A percentile compares a stretch with the other conserved stretches of the same genome.
Conservation (phyloP, 1,140 invertebrate genomes). For the Rhagoletis zephyria region DNA sequence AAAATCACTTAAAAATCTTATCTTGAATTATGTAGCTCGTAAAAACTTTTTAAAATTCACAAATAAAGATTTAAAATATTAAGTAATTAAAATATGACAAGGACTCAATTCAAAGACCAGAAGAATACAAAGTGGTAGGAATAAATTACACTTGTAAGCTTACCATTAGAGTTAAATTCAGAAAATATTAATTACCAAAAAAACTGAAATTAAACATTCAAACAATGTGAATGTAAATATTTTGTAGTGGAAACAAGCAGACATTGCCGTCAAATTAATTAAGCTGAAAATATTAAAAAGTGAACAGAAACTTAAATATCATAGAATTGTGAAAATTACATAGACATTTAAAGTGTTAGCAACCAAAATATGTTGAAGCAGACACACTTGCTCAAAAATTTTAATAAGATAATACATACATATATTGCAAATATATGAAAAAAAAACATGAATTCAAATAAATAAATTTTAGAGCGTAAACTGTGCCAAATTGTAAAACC, state of each 20-base stretch:
- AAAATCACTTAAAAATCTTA: neutral
- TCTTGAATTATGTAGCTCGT: neutral
- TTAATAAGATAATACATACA: slow-evolving; percentile 63
- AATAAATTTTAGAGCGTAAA: slow-evolving; percentile 53
- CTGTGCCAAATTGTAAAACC: slow-evolving; percentile 71
- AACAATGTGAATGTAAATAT: slow-evolving; percentile 57
- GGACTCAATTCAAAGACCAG: neutral
- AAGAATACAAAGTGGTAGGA: neutral
- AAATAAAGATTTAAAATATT: neutral
- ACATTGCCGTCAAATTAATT: slow-evolving; percentile 31
- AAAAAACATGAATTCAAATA: slow-evolving; percentile 67
- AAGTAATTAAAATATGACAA: neutral
- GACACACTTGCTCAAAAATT: slow-evolving; percentile 46
- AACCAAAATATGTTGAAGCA: slow-evolving; percentile 53
- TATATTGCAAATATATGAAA: slow-evolving; percentile 60
- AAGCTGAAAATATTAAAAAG: neutral
- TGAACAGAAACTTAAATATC: slow-evolving; percentile 54
- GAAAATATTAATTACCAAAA: neutral
- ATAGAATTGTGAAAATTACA: slow-evolving; percentile 62
- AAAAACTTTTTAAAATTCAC: neutral
- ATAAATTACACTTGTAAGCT: neutral
- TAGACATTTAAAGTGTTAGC: slow-evolving; percentile 66
- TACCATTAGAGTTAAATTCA: neutral
- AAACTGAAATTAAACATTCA: slow-evolving; percentile 41
- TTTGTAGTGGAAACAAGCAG: slow-evolving; percentile 42